Percentiles rank a stretch among this genome's conserved stretches.
These are phyloP conservation scores for Drosophila infuscata DNA, from an alignment of 2,888 invertebrate genomes.

Conservation along the genomic window DNA sequence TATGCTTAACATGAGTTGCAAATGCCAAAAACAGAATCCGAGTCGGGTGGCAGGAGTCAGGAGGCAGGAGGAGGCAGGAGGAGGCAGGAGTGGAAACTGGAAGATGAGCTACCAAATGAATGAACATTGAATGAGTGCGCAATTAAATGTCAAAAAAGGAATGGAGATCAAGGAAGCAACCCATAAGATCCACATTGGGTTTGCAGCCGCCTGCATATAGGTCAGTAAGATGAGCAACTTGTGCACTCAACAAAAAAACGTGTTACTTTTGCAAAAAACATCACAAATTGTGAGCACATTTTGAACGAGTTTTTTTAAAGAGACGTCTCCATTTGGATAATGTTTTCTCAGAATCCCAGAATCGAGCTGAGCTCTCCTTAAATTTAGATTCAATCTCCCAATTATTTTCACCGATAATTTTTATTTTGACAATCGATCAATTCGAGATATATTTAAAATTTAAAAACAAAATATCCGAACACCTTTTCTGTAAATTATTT, in stretches of 20 bases:
- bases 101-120: slow-evolving; percentile 59
- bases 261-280: neutral
- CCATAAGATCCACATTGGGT: neutral
- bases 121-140: slow-evolving; percentile 35
- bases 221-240: slow-evolving; percentile 2
- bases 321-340: neutral
- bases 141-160: slow-evolving; percentile 39
- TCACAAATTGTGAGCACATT: neutral
- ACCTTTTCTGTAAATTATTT: neutral
- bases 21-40: slow-evolving; percentile 71
- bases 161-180: neutral
- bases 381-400: too few relatives aligned
- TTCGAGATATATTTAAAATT: too few relatives aligned
- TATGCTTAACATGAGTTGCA: slow-evolving; percentile 81
- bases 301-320: neutral
- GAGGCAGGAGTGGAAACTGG: slow-evolving; percentile 19
- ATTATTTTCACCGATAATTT: too few relatives aligned
- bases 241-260: neutral
- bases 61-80: slow-evolving; percentile 12
- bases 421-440: too few relatives aligned
- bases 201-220: slow-evolving; percentile 4
- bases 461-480: too few relatives aligned
- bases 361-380: too few relatives aligned
- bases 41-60: slow-evolving; percentile 1
- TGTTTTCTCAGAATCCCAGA: neutral